Conservation (phyloP, 2,888 invertebrate species). For the Mermis nigrescens region DNA sequence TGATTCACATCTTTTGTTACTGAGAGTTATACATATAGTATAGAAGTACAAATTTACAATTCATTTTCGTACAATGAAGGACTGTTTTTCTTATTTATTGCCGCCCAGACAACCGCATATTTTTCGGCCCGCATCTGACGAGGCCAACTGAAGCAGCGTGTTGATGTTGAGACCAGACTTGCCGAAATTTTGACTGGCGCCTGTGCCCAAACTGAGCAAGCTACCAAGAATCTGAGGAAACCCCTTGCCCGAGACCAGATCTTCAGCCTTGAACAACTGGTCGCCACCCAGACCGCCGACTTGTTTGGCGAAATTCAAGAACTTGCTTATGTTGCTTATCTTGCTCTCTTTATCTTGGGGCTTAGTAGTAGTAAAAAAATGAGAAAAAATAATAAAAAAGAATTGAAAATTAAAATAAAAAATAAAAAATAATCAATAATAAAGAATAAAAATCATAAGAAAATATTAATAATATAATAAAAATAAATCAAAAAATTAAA, state of each 20-base stretch:
- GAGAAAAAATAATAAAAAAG: no score
- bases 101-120: neutral
- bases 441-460: no score
- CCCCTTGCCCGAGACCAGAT: neutral
- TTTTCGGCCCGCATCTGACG: neutral
- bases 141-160: neutral
- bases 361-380: no score
- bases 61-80: no score
- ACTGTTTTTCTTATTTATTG: neutral
- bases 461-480: no score
- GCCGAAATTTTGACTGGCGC: conserved; percentile 2
- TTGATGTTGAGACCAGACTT: conserved; percentile 3
- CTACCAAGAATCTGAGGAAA: neutral
- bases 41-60: no score
- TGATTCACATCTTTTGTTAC: no score
- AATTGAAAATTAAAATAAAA: no score
- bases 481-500: no score
- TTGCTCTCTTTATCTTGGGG: no score
- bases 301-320: conserved; percentile 6
- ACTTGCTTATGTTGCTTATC: neutral
- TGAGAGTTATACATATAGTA: no score
- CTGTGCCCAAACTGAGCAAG: neutral
- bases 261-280: conserved; percentile 5
- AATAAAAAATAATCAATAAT: no score
- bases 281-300: neutral